Evolutionary conservation across 2,888 invertebrate species (phyloP).

Genomic region (Tenthredo notha): DNA sequence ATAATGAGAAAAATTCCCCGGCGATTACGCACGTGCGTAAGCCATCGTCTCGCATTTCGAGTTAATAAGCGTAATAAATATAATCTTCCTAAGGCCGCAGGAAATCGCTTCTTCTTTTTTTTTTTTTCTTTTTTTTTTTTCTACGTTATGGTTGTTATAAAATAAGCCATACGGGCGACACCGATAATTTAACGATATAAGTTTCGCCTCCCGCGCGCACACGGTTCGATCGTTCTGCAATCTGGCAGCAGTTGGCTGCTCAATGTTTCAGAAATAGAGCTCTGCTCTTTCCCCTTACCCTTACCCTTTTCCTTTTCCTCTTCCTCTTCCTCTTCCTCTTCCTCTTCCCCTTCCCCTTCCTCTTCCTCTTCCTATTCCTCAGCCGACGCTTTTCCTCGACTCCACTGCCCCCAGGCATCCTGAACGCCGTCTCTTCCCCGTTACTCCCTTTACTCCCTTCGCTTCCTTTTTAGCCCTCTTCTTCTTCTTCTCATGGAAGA

Average conservation of each 20-base stretch:
- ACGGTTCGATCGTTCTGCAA: conserved; percentile 56
- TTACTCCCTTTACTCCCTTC: background rate
- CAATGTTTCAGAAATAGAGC: conserved; percentile 56
- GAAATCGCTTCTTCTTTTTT: background rate
- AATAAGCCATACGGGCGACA: conserved; percentile 53
- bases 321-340: background rate
- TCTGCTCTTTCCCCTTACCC: background rate
- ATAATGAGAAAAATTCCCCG: conserved; percentile 29
- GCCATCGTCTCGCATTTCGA: conserved; percentile 38
- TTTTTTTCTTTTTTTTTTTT: background rate
- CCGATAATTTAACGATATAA: conserved; percentile 55
- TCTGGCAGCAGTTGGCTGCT: conserved; percentile 56
- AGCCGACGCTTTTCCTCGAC: conserved; percentile 25
- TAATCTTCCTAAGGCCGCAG: background rate
- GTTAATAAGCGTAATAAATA: conserved; percentile 44
- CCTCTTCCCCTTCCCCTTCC: conserved; percentile 1
- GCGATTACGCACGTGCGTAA: conserved; percentile 48
- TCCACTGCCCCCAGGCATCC: conserved; percentile 42
- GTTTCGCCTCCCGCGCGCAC: conserved; percentile 53
- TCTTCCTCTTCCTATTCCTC: conserved; percentile 4
- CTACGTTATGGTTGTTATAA: conserved; percentile 51
- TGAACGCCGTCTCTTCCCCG: background rate
- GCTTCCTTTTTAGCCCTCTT: background rate
- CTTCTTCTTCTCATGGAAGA: background rate
- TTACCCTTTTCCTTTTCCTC: background rate